phyloP scores from a whole-genome alignment of 92 coral and sea anemone species.

The Umimayanthus kanabou region DNA sequence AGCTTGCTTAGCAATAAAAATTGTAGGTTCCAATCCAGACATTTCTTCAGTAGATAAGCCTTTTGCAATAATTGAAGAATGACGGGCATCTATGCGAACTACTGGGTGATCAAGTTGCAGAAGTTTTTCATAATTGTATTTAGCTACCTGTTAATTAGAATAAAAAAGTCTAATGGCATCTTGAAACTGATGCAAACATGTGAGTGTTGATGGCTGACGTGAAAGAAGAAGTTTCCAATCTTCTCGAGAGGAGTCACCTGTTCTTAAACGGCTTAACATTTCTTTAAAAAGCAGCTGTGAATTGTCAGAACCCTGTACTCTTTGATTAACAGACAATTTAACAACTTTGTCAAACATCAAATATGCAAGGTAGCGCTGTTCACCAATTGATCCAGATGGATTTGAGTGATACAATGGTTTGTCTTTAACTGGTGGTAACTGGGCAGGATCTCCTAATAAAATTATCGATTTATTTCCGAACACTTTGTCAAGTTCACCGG shows the following conservation, averaged over 20 bases:
- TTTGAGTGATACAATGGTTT: conserved; percentile 61
- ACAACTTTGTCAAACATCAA: conserved; percentile 58
- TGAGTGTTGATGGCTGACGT: conserved; percentile 49
- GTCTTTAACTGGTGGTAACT: conserved; percentile 60
- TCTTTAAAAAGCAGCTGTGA: conserved; percentile 51
- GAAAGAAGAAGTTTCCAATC: conserved; percentile 60
- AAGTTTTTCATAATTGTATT: conserved; percentile 42
- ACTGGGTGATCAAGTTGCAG: conserved; percentile 32
- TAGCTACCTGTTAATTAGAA: conserved; percentile 52
- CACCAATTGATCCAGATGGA: conserved; percentile 52
- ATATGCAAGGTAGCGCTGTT: conserved; percentile 65
- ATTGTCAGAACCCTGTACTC: conserved; percentile 50
- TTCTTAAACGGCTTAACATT: conserved; percentile 48
- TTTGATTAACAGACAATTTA: conserved; percentile 40
- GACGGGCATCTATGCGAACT: conserved; percentile 47
- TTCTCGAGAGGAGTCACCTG: conserved; percentile 49
- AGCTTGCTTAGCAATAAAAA: conserved; percentile 26
- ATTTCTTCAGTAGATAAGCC: conserved; percentile 34
- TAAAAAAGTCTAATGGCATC: conserved; percentile 44
- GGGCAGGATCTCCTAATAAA: conserved; percentile 58
- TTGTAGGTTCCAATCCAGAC: conserved; percentile 28
- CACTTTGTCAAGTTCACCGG: conserved; percentile 46
- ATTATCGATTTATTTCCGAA: conserved; percentile 50
- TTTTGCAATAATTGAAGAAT: conserved; percentile 28
- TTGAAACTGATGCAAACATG: conserved; percentile 35